Evolutionary conservation across 2,888 invertebrate genomes (phyloP).

Genomic region (Plebejus argus): DNA sequence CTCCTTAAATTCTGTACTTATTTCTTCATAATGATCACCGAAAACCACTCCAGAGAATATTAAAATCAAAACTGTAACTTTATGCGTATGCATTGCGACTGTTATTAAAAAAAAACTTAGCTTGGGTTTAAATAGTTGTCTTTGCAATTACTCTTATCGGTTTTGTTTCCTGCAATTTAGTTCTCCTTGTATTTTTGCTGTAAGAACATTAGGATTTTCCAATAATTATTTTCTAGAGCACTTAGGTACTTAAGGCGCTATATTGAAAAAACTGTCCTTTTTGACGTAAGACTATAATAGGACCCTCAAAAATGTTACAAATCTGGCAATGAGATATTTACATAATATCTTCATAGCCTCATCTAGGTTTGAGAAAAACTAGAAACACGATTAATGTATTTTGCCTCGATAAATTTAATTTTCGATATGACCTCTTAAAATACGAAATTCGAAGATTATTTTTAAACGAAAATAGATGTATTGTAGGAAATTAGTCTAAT

Average conservation of each 20-base stretch:
- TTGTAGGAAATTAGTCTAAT: too few relatives aligned
- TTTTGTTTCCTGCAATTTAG: conserved; percentile 34
- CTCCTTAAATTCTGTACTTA: conserved; percentile 34
- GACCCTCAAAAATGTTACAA: too few relatives aligned
- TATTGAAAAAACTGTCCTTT: too few relatives aligned
- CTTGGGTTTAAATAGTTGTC: conserved; percentile 36
- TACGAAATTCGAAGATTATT: too few relatives aligned
- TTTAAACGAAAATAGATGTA: too few relatives aligned
- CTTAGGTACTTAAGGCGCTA: not conserved
- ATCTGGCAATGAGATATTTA: too few relatives aligned
- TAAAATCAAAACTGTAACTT: not conserved
- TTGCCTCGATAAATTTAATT: too few relatives aligned
- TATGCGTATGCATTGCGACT: not conserved
- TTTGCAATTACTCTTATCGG: conserved; percentile 40
- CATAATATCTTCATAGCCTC: too few relatives aligned
- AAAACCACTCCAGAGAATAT: conserved; percentile 29
- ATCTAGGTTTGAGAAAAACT: too few relatives aligned
- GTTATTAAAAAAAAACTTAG: not conserved
- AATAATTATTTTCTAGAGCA: conserved; percentile 5
- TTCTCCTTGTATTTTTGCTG: conserved; percentile 2
- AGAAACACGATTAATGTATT: too few relatives aligned
- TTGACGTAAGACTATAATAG: too few relatives aligned
- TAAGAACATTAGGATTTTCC: conserved; percentile 25
- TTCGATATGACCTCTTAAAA: too few relatives aligned
- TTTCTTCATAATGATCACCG: conserved; percentile 34